phyloP scores from a whole-genome alignment of 2,888 invertebrate genomes.

The Thumatha senex region DNA sequence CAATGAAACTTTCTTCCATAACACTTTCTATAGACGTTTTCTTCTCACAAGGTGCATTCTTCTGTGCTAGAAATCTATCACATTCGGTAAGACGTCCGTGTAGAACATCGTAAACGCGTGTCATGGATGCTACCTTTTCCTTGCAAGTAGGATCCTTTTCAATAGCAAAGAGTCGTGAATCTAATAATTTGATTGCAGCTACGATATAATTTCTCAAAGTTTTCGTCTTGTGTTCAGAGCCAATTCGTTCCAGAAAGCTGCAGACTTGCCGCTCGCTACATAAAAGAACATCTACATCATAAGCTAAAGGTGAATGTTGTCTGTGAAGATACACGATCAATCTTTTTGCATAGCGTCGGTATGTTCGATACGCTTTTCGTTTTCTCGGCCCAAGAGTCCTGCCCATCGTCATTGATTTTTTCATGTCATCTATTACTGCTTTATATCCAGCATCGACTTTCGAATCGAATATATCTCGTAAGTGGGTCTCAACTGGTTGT shows the following conservation, averaged over 20 bases:
- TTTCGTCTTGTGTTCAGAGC: constrained; percentile 76
- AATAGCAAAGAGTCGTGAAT: constrained; percentile 77
- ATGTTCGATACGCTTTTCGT: constrained; percentile 76
- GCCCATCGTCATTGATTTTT: constrained; percentile 80
- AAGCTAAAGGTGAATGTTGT: constrained; percentile 78
- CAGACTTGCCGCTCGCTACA: constrained; percentile 78
- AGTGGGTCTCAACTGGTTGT: constrained; percentile 72
- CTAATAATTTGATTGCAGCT: constrained; percentile 76
- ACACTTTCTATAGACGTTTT: constrained; percentile 63
- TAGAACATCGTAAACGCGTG: constrained; percentile 72
- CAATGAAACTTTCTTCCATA: constrained; percentile 68
- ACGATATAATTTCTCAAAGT: constrained; percentile 78
- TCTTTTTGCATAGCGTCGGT: constrained; percentile 76
- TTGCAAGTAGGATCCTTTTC: constrained; percentile 78
- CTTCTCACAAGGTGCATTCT: constrained; percentile 52
- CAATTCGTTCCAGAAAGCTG: constrained; percentile 73
- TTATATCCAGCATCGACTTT: constrained; percentile 82
- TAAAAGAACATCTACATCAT: constrained; percentile 76
- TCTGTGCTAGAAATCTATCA: constrained; percentile 68
- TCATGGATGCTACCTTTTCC: constrained; percentile 79
- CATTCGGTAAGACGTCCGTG: constrained; percentile 75
- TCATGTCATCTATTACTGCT: constrained; percentile 81
- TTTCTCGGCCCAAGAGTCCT: constrained; percentile 73
- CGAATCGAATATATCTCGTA: constrained; percentile 76
- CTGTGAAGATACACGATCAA: constrained; percentile 75